Percentiles rank a stretch among this genome's conserved stretches.
phyloP scores from a whole-genome alignment of 1,140 invertebrate genomes.

The Bradysia coprophila region DNA sequence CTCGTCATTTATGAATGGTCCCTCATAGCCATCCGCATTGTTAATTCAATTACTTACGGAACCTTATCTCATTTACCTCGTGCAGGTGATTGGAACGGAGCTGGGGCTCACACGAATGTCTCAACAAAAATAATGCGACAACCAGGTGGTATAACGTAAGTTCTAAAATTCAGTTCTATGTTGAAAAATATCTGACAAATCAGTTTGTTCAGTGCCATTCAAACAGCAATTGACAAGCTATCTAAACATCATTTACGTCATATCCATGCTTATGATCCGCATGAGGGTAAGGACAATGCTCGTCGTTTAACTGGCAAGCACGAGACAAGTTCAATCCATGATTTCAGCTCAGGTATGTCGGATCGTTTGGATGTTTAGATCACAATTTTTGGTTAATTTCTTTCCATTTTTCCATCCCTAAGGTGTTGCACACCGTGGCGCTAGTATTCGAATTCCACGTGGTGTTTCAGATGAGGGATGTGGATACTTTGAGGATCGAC shows the following conservation, averaged over 20 bases:
- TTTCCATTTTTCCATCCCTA: conserved; percentile 1
- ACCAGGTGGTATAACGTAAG: conserved; percentile 33
- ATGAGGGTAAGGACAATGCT: conserved; percentile 53
- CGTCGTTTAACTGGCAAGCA: conserved; percentile 56
- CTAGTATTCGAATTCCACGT: conserved; percentile 57
- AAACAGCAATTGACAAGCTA: conserved; percentile 49
- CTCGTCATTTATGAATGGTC: neutral
- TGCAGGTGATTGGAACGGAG: conserved; percentile 77
- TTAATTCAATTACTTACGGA: too few relatives aligned
- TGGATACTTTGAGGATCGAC: conserved; percentile 76
- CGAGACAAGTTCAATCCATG: conserved; percentile 56
- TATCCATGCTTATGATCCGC: conserved; percentile 70
- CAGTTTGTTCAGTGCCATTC: conserved; percentile 25
- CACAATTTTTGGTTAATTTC: conserved; percentile 5
- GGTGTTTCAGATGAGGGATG: conserved; percentile 58
- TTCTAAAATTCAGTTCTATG: neutral
- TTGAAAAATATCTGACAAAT: neutral
- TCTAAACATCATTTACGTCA: conserved; percentile 57
- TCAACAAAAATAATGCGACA: conserved; percentile 65
- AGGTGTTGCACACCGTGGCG: conserved; percentile 50
- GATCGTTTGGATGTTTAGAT: neutral
- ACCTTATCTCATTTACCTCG: too few relatives aligned
- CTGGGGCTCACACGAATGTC: conserved; percentile 67
- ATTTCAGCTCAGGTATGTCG: conserved; percentile 46
- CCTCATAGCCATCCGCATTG: neutral